Evolutionary conservation across 2,797 vertebrate species (phyloP).

Genomic region (Pipistrellus pipistrellus): DNA sequence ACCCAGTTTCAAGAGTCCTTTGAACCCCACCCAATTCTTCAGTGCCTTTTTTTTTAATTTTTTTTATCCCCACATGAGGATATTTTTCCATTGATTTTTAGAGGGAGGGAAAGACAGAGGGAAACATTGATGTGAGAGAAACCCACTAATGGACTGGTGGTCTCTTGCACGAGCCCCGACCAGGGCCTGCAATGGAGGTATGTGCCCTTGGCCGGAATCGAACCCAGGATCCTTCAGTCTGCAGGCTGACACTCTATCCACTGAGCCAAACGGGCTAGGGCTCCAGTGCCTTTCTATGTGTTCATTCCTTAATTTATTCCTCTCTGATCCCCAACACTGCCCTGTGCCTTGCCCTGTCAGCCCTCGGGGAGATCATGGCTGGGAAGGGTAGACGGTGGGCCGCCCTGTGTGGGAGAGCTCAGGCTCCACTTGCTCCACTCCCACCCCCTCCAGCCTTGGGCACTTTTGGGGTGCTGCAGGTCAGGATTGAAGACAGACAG

Average conservation of each 20-base stretch:
- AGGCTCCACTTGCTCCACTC: neutral
- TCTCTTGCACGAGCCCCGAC: too few species aligned
- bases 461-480: neutral
- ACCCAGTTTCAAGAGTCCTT: neutral
- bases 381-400: neutral
- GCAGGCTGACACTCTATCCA: too few species aligned
- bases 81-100: too few species aligned
- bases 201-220: too few species aligned
- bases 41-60: too few species aligned
- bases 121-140: too few species aligned
- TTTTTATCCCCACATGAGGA: too few species aligned
- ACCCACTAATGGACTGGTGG: too few species aligned
- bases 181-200: too few species aligned
- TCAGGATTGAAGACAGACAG: neutral
- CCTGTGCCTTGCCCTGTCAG: neutral
- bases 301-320: constrained; percentile 43
- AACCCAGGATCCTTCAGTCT: too few species aligned
- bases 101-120: too few species aligned
- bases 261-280: too few species aligned
- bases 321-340: neutral
- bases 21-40: neutral
- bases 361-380: neutral
- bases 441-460: neutral
- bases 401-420: neutral
- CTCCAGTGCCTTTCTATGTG: neutral